A percentile compares a stretch with the other conserved stretches of the same genome.
These are phyloP conservation scores for Chamaedrilus cognettii DNA, from an alignment of 2,888 invertebrate species.

Conservation along the genomic window DNA sequence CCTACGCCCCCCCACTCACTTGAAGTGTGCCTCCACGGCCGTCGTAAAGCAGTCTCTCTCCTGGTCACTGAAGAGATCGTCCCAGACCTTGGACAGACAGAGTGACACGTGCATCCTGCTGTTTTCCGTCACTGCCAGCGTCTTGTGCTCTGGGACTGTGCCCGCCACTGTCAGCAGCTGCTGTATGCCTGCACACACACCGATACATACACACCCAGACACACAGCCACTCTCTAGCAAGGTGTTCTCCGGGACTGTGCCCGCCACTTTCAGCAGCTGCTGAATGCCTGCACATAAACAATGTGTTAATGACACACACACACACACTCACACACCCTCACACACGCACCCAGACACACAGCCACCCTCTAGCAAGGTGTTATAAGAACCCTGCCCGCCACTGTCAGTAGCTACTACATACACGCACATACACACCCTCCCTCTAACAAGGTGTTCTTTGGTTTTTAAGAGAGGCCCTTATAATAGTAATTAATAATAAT, in stretches of 20 bases:
- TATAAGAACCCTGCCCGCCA: no score
- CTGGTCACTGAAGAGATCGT: slow-evolving; percentile 94
- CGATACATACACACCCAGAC: no score
- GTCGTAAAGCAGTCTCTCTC: slow-evolving; percentile 54
- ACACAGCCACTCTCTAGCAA: slow-evolving; percentile 39
- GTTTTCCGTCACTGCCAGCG: slow-evolving; percentile 82
- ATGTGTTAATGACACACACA: neutral
- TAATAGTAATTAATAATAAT: no score
- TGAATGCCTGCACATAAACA: slow-evolving; percentile 62
- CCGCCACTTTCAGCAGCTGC: slow-evolving; percentile 85
- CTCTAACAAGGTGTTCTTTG: no score
- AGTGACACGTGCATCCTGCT: slow-evolving; percentile 90
- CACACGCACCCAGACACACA: no score
- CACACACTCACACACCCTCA: no score
- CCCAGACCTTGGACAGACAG: slow-evolving; percentile 86
- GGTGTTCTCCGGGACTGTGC: slow-evolving; percentile 88
- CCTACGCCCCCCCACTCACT: no score
- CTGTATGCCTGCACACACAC: slow-evolving; percentile 62
- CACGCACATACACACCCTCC: no score
- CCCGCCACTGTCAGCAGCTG: slow-evolving; percentile 88
- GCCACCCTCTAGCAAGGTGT: no score
- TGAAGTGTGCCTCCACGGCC: slow-evolving; percentile 51
- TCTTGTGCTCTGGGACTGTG: slow-evolving; percentile 81
- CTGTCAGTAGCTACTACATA: no score
- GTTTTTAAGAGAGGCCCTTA: no score